A percentile compares a stretch with the other conserved stretches of the same genome.
These are phyloP conservation scores for Hoplodrina blanda DNA, from an alignment of 2,888 invertebrate genomes.

Conservation along the genomic window DNA sequence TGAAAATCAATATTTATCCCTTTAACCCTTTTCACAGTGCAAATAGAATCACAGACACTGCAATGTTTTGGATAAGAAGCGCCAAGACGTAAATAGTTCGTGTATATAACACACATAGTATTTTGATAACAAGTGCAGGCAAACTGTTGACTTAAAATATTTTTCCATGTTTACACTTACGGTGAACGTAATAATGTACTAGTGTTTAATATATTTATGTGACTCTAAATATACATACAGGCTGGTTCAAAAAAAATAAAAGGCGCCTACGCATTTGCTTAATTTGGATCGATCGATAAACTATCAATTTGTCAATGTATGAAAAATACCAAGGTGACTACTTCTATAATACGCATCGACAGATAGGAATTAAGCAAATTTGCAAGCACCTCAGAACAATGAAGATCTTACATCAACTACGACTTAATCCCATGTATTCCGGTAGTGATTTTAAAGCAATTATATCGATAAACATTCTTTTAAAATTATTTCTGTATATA, in stretches of 20 bases:
- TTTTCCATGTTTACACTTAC: slow-evolving; percentile 52
- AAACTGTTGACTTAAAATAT: slow-evolving; percentile 49
- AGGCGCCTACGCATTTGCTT: slow-evolving; percentile 21
- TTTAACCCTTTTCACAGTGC: slow-evolving; percentile 12
- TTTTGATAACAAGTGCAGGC: slow-evolving; percentile 45
- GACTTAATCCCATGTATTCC: slow-evolving; percentile 37
- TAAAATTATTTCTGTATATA: slow-evolving; percentile 83
- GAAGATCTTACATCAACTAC: slow-evolving; percentile 29
- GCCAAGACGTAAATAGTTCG: slow-evolving; percentile 25
- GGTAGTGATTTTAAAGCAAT: slow-evolving; percentile 63
- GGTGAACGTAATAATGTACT: slow-evolving; percentile 39
- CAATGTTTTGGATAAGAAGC: slow-evolving; percentile 16
- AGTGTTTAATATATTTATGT: slow-evolving; percentile 38
- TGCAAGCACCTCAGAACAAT: slow-evolving; percentile 25
- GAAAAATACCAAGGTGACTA: neutral
- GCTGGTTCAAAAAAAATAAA: slow-evolving; percentile 30
- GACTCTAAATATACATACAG: slow-evolving; percentile 36
- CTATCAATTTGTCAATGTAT: neutral
- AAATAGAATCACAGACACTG: slow-evolving; percentile 24
- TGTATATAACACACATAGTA: slow-evolving; percentile 40
- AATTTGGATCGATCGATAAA: neutral
- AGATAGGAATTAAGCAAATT: slow-evolving; percentile 18
- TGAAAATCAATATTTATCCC: slow-evolving; percentile 14
- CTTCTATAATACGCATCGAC: neutral
- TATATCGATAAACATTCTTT: slow-evolving; percentile 85